These are phyloP conservation scores for Enteromius mattozi DNA, from an alignment of 2,797 vertebrate genomes.

Conservation along the genomic window DNA sequence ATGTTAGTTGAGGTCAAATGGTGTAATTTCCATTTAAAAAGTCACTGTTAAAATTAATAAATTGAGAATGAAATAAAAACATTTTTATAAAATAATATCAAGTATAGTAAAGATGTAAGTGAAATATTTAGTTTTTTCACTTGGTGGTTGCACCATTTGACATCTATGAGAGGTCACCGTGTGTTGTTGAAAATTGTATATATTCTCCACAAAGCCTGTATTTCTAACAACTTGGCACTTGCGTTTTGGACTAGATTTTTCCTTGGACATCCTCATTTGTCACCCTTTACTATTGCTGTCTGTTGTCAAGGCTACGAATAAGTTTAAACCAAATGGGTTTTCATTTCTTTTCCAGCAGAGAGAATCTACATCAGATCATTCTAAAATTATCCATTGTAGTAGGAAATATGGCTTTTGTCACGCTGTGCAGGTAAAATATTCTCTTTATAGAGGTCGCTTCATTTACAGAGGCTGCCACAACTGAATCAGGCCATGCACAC, in stretches of 20 bases:
- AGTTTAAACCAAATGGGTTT: conserved; percentile 4
- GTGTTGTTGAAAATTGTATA: background rate
- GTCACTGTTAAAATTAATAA: background rate
- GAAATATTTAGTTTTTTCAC: background rate
- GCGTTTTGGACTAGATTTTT: background rate
- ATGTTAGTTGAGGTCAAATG: background rate
- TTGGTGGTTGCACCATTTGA: background rate
- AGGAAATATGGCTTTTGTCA: background rate
- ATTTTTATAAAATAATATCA: background rate
- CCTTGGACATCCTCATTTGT: background rate
- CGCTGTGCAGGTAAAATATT: conserved; percentile 32
- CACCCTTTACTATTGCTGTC: background rate
- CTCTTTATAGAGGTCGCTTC: conserved; percentile 40
- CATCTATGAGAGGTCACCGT: background rate
- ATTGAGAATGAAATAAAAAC: background rate
- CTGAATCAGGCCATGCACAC: conserved; percentile 53
- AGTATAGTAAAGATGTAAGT: background rate
- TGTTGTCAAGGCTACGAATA: background rate
- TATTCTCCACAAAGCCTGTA: background rate
- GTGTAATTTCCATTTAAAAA: background rate
- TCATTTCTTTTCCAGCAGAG: background rate
- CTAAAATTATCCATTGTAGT: background rate
- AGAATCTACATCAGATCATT: background rate
- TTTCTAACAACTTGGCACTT: background rate
- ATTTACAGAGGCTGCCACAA: conserved; percentile 40